Conservation (phyloP, 2,797 vertebrate genomes). For the Megalops cyprinoides region DNA sequence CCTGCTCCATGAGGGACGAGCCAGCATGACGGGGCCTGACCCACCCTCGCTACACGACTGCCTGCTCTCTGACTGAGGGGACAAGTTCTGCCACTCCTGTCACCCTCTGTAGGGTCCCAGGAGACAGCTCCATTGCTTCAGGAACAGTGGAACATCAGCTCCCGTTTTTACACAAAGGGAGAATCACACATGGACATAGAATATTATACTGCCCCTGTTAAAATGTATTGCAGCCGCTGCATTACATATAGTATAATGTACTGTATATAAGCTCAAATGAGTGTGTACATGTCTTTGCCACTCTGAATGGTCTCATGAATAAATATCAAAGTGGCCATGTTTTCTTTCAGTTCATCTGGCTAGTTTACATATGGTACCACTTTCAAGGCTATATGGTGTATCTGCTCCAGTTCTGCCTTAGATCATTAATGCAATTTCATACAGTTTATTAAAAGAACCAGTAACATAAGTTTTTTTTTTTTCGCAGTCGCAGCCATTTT, state of each 20-base stretch:
- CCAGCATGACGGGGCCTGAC: neutral
- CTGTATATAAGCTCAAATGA: neutral
- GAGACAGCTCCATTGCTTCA: neutral
- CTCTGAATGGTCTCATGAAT: conserved; percentile 14
- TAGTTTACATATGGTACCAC: neutral
- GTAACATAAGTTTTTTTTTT: conserved; percentile 48
- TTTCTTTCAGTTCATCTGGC: neutral
- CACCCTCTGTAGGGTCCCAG: neutral
- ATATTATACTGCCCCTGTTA: neutral
- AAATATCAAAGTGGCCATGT: neutral
- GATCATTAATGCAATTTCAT: neutral
- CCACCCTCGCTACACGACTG: neutral
- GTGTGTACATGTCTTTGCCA: neutral
- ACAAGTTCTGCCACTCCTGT: neutral
- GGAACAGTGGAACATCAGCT: neutral
- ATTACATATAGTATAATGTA: neutral
- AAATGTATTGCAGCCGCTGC: neutral
- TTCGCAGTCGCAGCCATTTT: no score
- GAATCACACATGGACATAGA: neutral
- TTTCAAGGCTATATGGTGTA: conserved; percentile 12
- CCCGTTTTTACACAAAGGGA: no score
- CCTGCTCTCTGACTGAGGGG: neutral
- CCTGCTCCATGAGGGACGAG: neutral
- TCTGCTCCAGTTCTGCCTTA: neutral
- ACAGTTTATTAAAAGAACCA: conserved; percentile 19